Base-by-base conservation (phyloP, 2,113 vertebrate genomes). In the Mesitornis unicolor region DNA sequence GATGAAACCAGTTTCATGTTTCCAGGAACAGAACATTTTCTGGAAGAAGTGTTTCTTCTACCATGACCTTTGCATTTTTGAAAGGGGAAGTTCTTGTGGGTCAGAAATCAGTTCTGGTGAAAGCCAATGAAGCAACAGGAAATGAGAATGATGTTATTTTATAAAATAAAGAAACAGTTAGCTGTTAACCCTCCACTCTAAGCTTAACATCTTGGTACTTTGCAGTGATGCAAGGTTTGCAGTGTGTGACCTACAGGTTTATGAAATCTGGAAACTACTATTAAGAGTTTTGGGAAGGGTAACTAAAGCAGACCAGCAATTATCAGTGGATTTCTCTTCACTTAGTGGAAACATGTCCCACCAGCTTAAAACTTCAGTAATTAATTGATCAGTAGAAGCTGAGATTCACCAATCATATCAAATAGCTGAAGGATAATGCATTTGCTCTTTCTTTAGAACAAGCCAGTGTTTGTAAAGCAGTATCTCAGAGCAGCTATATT, bases 371-470 rank as follows among this genome's bases (percentile, higher is more conserved):
- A 42, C 13, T 47, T 43, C 11, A 18, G 9, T 2, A 0, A 33
- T 63, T 83, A 25, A 38, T 14, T 75, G 42, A 38, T 87, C 38
- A 61, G 35, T 43, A 71, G 33, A 81, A 56, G 15, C 5, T 78
- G 33, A 8, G 2, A 16, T 59, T 91, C 33, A 38, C 13, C 1
- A 1, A 45, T 75, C 28, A 57, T 64, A 48, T 29, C 0, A 1
- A 59, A 50, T 33, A 65, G 60, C n/a, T 59, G 38, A 59, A 59
- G 45, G 29, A 33, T 26, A 57, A 40, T 50, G 22, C 7, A 38
- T 85, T 85, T 71, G 75, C 3, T 21, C 54, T 16, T 70, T n/a
- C 48, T 82, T 87, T 71, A 82, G 40, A 91, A 67, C 9, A 60
- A 85, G 47, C 11, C 54, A 75, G 36, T 35, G 26, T 51, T 87